phyloP scores from a whole-genome alignment of 2,888 invertebrate species.

The Sepioteuthis lessoniana region DNA sequence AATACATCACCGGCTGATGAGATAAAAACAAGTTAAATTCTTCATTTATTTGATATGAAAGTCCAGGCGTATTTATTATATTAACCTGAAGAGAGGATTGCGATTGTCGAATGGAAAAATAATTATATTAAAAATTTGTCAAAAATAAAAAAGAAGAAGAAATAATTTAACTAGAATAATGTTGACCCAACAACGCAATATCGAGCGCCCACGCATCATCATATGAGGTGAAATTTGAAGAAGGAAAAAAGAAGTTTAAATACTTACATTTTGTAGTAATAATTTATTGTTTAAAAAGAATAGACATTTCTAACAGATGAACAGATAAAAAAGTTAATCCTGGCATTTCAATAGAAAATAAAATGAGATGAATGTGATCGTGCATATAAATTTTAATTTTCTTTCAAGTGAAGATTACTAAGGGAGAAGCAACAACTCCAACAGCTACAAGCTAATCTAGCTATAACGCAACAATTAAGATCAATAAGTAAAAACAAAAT shows the following conservation, averaged over 20 bases:
- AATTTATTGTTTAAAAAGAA: background rate
- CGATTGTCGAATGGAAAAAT: background rate
- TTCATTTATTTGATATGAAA: background rate
- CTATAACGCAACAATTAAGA: too few relatives aligned
- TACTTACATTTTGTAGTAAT: background rate
- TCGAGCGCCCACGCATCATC: background rate
- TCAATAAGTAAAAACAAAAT: too few relatives aligned
- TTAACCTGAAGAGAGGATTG: background rate
- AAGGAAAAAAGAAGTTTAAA: background rate
- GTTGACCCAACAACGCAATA: background rate
- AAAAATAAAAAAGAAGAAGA: background rate
- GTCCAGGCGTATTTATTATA: background rate
- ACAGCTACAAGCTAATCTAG: too few relatives aligned
- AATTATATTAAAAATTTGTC: background rate
- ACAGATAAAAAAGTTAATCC: too few relatives aligned
- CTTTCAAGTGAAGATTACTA: too few relatives aligned
- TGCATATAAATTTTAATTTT: too few relatives aligned
- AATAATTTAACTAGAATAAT: background rate
- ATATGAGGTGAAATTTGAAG: background rate
- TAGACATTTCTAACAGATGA: background rate
- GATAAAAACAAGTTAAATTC: background rate
- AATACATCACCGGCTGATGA: too few relatives aligned
- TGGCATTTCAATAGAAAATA: too few relatives aligned
- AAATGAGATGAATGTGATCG: too few relatives aligned
- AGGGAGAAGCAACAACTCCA: too few relatives aligned